Evolutionary conservation across 1,140 invertebrate genomes (phyloP), one percentile per base, ranked within the genome.

Genomic region (Aphaenogaster ashmeadi): DNA sequence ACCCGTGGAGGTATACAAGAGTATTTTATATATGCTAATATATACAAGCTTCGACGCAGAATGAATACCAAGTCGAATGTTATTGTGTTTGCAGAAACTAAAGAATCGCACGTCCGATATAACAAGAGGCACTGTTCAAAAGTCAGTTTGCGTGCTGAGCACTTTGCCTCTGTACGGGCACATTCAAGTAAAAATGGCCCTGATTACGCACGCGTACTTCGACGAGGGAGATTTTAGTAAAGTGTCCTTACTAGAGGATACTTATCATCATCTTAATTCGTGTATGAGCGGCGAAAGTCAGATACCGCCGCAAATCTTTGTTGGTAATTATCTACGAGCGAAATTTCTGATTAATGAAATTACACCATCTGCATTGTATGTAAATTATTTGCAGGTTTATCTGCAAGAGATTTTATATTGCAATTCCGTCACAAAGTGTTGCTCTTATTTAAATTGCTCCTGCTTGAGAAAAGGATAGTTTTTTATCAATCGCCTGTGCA

Each of bases 181-280:
- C 72, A 98, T 99, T 90, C 98, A 99, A 95, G 98, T 99, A 0
- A 99, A 99, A 96, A 97, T 99, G 96, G 97, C 98, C 79, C 96
- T 99, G 3, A 99, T 99, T 86, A 99, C 99, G 0, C 97, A 99
- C 95, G 99, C 98, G 0, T 99, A 99, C 95, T 99, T 99, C 95
- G 97, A 99, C 87, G 98, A 99, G 95, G 98, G 98, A 50, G 98
- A 99, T 95, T 99, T 99, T 92, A 98, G 98, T 75, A 97, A 98
- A 94, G 97, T 98, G n/a, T 97, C 97, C 13, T 96, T 99, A 41
- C 96, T 99, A 69, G 97, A 99, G 93, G 98, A 99, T 94, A 99
- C 99, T 60, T 99, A 98, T 95, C 97, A 97, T 92, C 99, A 99
- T 95, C 96, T 99, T 4, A 99, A 99, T 95, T 97, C 97, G 88